These are phyloP conservation scores for Synanthedon vespiformis DNA, from an alignment of 2,888 invertebrate species.

Conservation along the genomic window DNA sequence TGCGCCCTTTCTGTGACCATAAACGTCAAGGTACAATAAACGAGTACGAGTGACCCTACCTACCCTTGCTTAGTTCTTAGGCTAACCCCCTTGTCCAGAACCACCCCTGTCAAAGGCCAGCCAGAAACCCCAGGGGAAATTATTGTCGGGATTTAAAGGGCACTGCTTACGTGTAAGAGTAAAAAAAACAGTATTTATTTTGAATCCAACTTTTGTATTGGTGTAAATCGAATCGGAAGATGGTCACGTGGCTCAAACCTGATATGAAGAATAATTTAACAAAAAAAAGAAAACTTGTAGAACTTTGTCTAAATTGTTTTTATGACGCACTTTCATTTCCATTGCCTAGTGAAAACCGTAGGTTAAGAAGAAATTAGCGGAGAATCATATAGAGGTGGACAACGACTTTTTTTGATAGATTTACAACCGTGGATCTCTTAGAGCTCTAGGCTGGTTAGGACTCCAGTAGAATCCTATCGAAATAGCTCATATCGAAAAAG, in stretches of 20 bases:
- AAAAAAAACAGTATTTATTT: slow-evolving; percentile 57
- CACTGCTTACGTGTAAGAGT: slow-evolving; percentile 58
- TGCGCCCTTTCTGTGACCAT: slow-evolving; percentile 62
- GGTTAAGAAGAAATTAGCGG: too few species aligned
- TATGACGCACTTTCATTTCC: too few species aligned
- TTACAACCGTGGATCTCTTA: too few species aligned
- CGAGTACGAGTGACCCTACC: slow-evolving; percentile 56
- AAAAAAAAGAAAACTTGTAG: too few species aligned
- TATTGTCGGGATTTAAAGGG: slow-evolving; percentile 72
- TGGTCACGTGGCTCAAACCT: slow-evolving; percentile 38
- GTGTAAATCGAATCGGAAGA: slow-evolving; percentile 40
- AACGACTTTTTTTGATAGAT: too few species aligned
- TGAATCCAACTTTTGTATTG: slow-evolving; percentile 45
- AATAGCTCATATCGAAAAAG: too few species aligned
- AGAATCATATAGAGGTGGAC: too few species aligned
- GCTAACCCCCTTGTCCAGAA: slow-evolving; percentile 55
- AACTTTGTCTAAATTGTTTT: too few species aligned
- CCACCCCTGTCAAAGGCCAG: slow-evolving; percentile 65
- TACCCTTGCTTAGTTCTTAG: slow-evolving; percentile 53
- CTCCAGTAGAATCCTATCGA: too few species aligned
- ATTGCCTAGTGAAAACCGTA: too few species aligned
- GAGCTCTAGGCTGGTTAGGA: too few species aligned
- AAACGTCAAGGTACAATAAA: slow-evolving; percentile 66
- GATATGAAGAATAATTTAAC: too few species aligned
- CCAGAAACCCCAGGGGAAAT: slow-evolving; percentile 61